Evolutionary conservation across 2,888 invertebrate species (phyloP).

Genomic region (Pammene fasciana): DNA sequence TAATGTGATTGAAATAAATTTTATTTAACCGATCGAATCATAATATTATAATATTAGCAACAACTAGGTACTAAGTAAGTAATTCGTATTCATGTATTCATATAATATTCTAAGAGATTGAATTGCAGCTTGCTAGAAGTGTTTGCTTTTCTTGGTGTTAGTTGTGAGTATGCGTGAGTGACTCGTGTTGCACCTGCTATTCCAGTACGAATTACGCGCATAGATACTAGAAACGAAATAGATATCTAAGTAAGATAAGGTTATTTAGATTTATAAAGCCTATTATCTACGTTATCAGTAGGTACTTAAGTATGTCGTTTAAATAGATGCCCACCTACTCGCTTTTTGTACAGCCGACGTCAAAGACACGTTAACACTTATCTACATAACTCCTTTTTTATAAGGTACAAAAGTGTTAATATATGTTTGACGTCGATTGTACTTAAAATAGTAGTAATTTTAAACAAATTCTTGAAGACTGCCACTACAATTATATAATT

Average conservation of each 20-base stretch:
- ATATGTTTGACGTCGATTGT: no score
- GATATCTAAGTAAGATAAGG: not conserved
- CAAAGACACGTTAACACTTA: no score
- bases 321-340: no score
- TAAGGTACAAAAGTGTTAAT: no score
- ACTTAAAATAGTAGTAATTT: no score
- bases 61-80: not conserved
- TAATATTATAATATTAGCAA: constrained; percentile 2
- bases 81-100: constrained; percentile 41
- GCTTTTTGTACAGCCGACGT: no score
- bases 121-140: constrained; percentile 19
- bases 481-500: no score
- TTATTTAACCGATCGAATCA: not conserved
- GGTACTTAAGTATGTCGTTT: no score
- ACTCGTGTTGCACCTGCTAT: constrained; percentile 26
- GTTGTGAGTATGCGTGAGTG: constrained; percentile 14
- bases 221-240: not conserved
- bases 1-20: not conserved
- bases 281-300: no score
- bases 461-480: no score
- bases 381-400: no score
- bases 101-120: constrained; percentile 20
- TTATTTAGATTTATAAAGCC: not conserved
- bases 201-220: constrained; percentile 1
- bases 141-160: constrained; percentile 25